Evolutionary conservation across 2,797 vertebrate species (phyloP).

Genomic region (Myiotriccus ornatus): DNA sequence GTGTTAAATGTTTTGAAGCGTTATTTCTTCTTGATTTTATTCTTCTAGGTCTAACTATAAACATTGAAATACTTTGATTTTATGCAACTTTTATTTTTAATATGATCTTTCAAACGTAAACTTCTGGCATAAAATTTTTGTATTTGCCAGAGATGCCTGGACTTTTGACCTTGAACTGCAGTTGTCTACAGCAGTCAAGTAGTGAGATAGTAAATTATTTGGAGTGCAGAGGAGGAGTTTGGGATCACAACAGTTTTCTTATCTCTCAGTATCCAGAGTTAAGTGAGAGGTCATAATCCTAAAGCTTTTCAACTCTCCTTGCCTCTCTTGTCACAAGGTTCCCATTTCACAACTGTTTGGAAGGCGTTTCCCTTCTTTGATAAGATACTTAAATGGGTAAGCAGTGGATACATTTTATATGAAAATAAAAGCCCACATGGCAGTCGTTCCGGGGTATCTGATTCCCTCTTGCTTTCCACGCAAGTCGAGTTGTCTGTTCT

Average conservation of each 20-base stretch:
- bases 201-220: background rate
- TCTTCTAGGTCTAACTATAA: background rate
- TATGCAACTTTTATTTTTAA: background rate
- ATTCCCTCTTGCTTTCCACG: background rate
- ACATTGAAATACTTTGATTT: background rate
- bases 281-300: too few relatives aligned
- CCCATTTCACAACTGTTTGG: background rate
- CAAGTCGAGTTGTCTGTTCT: background rate
- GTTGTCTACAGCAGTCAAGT: background rate
- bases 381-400: background rate
- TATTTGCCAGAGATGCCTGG: background rate
- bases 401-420: rapidly evolving
- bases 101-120: background rate
- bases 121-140: background rate
- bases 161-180: background rate
- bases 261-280: background rate
- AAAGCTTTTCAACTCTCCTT: background rate
- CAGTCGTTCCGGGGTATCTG: background rate
- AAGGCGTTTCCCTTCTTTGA: background rate
- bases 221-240: background rate
- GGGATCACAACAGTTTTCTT: background rate
- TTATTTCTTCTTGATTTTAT: background rate
- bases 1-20: background rate
- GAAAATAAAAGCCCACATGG: background rate
- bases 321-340: background rate